Evolutionary conservation across 2,113 vertebrate species (phyloP), one percentile per base, ranked within the genome.

Genomic region (Lampris megalopsis): DNA sequence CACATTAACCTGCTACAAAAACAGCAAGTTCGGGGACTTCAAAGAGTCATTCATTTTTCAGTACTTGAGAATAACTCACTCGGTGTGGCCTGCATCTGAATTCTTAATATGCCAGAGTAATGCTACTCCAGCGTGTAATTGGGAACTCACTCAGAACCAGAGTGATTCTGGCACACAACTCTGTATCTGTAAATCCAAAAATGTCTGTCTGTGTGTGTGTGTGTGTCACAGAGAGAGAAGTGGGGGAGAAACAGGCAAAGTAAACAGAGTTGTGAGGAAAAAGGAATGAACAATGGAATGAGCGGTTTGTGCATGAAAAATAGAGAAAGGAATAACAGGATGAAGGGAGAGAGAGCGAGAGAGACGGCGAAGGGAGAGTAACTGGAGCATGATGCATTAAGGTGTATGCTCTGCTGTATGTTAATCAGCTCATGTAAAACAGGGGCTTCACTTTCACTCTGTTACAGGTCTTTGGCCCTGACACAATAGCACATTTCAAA

Each of bases 71-170:
- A 82, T 62, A 83, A 83, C 73, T 87, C 64, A 42, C 81, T 83
- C 71, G 9, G 60, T 77, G 82, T 80, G 81, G 79, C 84, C 73
- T 24, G 6, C 65, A 85, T 86, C 62, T 88, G 73, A 89, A 87
- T 88, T 87, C 80, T 84, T 87, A 87, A 92, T 83, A 75, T 64
- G 49, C 71, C 85, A 69, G 73, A 53, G 80, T 79, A 75, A 87
- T 52, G 64, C 87, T 93, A 93, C 91, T 92, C 89, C 88, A 92
- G 91, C 87, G 75, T 92, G 89, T 92, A 91, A 92, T 90, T 89
- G 85, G 43, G 84, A 80, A 89, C 85, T 66, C 83, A 81, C 78
- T 77, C 82, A 65, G 85, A 87, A 83, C 79, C 86, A 84, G 78
- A 91, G 86, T 77, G 74, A 88, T 84, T 77, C 77, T 74, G 78